Base-by-base conservation (phyloP, 30 jellyfish, hydroid and myxozoan genomes). In the Aurelia sp. region DNA sequence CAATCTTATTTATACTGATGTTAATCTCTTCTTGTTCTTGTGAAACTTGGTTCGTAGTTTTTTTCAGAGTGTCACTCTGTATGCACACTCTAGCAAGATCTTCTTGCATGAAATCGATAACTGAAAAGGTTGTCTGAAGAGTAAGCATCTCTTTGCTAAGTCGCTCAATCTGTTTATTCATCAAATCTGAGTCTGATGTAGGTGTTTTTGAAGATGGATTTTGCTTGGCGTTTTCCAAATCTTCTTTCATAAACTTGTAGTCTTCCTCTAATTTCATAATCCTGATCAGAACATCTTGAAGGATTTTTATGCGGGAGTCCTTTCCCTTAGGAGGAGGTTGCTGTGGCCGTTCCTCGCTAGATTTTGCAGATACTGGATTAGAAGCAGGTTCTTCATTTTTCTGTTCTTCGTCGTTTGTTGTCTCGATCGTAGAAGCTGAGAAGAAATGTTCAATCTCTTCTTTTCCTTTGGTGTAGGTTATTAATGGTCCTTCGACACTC, bases 381-480 rank as follows among this genome's bases (percentile, higher is more conserved):
- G 84, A 76, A 12, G 67, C 7, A 2, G 88, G 73, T 16, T 47
- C 55, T 55, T 74, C 35, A 18, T 33, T 75, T 1, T 75, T 22
- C 5, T 77, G 44, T 48, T 93, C 98, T 61, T 38, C 50, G 3
- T 81, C 90, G 20, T 74, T 65, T 44, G 88, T 35, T 17, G 80
- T 63, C 47, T 75, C 93, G 19, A 82, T 93, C 27, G 57, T 19
- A 44, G 82, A 88, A 11, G 73, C 22, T 11, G 96, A 71, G 83
- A 96, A 87, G 35, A 81, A 52, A 7, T 63, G 79, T 22, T 63
- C 41, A 22, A 93, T 24, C 0, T 87, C 85, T 16, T 66, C 75
- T 44, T 88, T 82, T 6, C 50, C 50, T 13, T 70, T 83, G 8
- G 92, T 93, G 41, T 75, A 62, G 55, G 13, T 44, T 44, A 7